Percentiles rank a stretch among this genome's conserved stretches.
These are phyloP conservation scores for Acanthisitta chloris DNA, from an alignment of 2,113 vertebrate species.

Conservation along the genomic window DNA sequence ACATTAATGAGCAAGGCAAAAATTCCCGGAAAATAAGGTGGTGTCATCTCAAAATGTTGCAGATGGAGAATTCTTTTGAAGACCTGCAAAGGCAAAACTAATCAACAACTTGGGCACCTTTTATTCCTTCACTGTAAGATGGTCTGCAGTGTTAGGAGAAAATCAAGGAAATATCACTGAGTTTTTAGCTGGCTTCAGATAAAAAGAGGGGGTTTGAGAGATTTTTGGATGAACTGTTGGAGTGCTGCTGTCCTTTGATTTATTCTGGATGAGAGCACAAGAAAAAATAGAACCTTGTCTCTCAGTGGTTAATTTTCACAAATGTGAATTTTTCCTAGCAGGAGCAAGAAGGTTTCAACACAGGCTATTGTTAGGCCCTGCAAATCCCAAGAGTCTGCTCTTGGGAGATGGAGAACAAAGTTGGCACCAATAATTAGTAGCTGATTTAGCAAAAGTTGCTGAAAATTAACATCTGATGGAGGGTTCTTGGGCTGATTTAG, in stretches of 20 bases:
- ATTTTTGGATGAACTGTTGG: background rate
- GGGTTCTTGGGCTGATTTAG: background rate
- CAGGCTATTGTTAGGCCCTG: slow-evolving; percentile 11
- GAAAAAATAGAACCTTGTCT: background rate
- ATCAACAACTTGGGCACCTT: background rate
- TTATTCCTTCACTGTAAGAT: background rate
- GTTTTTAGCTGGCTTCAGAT: background rate
- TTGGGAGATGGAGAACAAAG: slow-evolving; percentile 40
- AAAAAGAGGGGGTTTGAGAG: background rate
- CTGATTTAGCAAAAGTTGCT: slow-evolving; percentile 24
- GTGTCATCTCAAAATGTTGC: background rate
- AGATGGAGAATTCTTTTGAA: background rate
- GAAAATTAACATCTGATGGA: background rate
- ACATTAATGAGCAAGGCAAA: slow-evolving; percentile 9
- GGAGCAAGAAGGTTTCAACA: background rate
- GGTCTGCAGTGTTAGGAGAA: background rate
- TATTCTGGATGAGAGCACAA: background rate
- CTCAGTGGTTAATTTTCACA: slow-evolving; percentile 6
- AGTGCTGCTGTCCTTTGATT: background rate
- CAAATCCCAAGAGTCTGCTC: slow-evolving; percentile 29
- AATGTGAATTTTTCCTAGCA: background rate
- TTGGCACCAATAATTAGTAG: slow-evolving; percentile 29
- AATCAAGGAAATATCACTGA: background rate
- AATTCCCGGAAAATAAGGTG: background rate
- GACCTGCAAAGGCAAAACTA: background rate